Conservation (phyloP, 2,888 invertebrate genomes). For the Pseudococcus jackbeardsleyi region DNA sequence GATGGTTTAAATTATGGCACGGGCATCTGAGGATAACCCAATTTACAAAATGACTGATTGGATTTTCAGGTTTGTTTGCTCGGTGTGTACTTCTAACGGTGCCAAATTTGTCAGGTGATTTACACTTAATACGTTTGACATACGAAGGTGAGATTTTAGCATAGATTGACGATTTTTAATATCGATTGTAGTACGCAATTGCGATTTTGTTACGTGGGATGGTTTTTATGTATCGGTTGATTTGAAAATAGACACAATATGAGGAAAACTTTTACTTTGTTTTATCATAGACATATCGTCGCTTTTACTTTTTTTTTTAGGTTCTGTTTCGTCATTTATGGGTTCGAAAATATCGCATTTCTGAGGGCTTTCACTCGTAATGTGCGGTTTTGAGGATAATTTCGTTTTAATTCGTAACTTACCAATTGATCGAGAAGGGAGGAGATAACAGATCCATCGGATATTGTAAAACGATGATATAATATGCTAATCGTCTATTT, state of each 20-base stretch:
- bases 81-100: neutral
- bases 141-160: conserved; percentile 33
- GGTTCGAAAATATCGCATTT: neutral
- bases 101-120: conserved; percentile 47
- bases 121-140: conserved; percentile 8
- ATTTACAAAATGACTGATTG: conserved; percentile 16
- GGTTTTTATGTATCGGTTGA: neutral
- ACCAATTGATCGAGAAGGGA: neutral
- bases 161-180: neutral
- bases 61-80: neutral
- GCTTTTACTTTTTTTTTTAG: conserved; percentile 26
- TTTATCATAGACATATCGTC: neutral
- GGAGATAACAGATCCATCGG: conserved; percentile 8
- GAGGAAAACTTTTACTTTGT: conserved; percentile 3
- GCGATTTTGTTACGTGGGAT: neutral
- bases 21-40: conserved; percentile 12
- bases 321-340: neutral
- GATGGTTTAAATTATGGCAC: conserved; percentile 13
- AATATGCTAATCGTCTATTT: conserved; percentile 47
- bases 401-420: neutral
- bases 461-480: conserved; percentile 43
- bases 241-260: neutral
- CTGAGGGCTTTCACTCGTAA: neutral
- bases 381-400: conserved; percentile 6
- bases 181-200: no score